A percentile compares a stretch with the other conserved stretches of the same genome.
Evolutionary conservation across 2,797 vertebrate species (phyloP).

Genomic region (Hafferia zeledoni): DNA sequence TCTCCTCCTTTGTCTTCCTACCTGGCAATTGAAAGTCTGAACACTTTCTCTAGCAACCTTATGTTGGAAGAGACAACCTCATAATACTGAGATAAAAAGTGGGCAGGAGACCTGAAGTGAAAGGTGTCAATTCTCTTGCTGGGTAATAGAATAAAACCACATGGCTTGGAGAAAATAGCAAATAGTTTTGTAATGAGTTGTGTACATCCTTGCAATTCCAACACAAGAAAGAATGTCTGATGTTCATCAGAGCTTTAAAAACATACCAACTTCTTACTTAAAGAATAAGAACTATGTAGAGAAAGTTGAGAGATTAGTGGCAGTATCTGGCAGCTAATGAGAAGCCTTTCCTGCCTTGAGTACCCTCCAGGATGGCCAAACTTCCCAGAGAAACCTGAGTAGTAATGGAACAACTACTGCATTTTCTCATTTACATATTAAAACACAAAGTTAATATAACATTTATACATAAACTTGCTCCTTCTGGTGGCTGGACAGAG

Average conservation of each 20-base stretch:
- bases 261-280: not conserved
- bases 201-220: conserved; percentile 4
- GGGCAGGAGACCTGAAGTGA: not conserved
- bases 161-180: not conserved
- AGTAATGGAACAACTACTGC: not conserved
- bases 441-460: not conserved
- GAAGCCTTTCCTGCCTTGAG: not conserved
- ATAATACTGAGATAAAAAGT: not conserved
- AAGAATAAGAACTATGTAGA: not conserved
- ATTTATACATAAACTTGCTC: not conserved
- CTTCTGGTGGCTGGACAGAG: not conserved
- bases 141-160: not conserved
- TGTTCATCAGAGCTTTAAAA: conserved; percentile 7
- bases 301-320: not conserved
- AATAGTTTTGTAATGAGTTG: not conserved
- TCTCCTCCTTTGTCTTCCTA: conserved; percentile 29
- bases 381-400: not conserved
- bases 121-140: conserved; percentile 28
- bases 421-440: not conserved
- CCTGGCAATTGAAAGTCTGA: conserved; percentile 32
- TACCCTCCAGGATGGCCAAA: not conserved
- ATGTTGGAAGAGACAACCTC: conserved; percentile 3
- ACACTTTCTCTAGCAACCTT: not conserved
- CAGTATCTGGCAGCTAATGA: not conserved
- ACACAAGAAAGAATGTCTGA: not conserved